These are phyloP conservation scores for Actinia tenebrosa DNA, from an alignment of 64 coral and sea anemone genomes.

Conservation along the genomic window DNA sequence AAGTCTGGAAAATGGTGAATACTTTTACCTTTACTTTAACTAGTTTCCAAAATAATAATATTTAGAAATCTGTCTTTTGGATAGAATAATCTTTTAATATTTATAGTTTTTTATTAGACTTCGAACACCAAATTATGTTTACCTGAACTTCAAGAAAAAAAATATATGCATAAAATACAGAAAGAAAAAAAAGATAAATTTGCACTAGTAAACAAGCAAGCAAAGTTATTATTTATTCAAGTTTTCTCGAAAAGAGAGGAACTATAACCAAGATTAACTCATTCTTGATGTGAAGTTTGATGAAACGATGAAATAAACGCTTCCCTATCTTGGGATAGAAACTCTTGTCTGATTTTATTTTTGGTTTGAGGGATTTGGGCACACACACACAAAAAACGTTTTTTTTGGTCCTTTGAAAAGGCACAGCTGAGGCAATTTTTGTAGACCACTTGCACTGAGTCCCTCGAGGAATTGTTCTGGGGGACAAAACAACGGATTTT, in stretches of 20 bases:
- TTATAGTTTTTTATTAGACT: too few relatives aligned
- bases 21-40: neutral
- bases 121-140: neutral
- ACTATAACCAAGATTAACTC: neutral
- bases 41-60: too few relatives aligned
- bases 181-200: slow-evolving; percentile 1
- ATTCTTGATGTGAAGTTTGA: neutral
- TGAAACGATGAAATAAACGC: neutral
- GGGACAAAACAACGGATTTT: too few relatives aligned
- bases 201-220: neutral
- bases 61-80: too few relatives aligned
- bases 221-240: slow-evolving; percentile 10
- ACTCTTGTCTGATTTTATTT: neutral
- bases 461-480: too few relatives aligned
- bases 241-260: neutral
- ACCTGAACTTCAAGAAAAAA: neutral
- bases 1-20: too few relatives aligned
- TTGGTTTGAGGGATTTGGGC: neutral
- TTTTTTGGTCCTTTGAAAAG: too few relatives aligned
- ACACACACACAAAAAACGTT: too few relatives aligned
- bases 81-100: too few relatives aligned
- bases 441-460: too few relatives aligned
- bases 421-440: too few relatives aligned
- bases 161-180: neutral
- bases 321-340: neutral